Base-by-base conservation (phyloP, 2,113 vertebrate genomes). In the Ornithorhynchus anatinus region DNA sequence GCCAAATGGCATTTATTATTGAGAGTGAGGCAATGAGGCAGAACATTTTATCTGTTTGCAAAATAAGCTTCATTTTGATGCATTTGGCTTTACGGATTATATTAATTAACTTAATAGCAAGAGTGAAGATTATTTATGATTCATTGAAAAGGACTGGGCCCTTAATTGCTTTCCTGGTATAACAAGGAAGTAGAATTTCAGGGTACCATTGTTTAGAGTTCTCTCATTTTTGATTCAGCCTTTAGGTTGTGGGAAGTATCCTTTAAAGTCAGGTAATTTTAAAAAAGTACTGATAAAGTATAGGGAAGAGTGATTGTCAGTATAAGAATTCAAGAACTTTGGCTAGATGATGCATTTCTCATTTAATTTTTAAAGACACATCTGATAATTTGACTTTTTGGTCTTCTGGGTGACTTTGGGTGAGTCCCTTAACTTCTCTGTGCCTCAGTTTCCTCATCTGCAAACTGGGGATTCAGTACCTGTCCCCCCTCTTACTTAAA, bases 91-190 rank as follows among this genome's bases (percentile, higher is more conserved):
- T 91, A 75, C 82, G 77, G 87, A 88, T 89, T 88, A 80, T 91
- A 91, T 91, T 91, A 91, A 92, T 92, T 90, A 91, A 88, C 78
- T 86, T 86, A 90, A 88, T 72, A 82, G 79, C 81, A 86, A 91
- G 82, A 84, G 82, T 82, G 88, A 85, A 89, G 85, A 89, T 90
- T 89, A 88, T 90, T 90, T 88, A 86, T 86, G 84, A 88, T 83
- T 68, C 79, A 86, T 82, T 90, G 84, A 85, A 89, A 89, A 89
- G 78, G 82, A 90, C 78, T 84, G 80, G 71, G 59, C n/a, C 70
- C 69, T 80, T 92, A 91, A 92, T 90, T 92, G 71, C 72, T 90
- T 85, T 74, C 47, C 72, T 83, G 59, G 64, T 86, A 83, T 80
- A 89, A 88, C 62, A 86, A 87, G 77, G 48, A 68, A 78, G 58